Evolutionary conservation across 2,113 vertebrate genomes (phyloP).

Genomic region (Centropristis striata): DNA sequence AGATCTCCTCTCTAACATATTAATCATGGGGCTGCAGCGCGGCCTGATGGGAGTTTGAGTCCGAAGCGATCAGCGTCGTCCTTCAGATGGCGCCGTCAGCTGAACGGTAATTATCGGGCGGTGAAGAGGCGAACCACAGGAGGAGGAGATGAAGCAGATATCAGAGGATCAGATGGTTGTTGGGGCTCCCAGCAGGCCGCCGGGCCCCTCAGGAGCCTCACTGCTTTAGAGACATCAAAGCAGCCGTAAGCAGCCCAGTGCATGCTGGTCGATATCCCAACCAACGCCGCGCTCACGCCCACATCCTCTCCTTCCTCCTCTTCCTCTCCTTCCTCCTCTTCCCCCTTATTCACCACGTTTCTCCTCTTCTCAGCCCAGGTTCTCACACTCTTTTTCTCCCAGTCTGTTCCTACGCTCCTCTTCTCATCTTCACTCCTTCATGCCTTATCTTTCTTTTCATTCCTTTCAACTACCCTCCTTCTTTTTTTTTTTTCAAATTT

Average conservation of each 20-base stretch:
- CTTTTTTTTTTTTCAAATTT: neutral
- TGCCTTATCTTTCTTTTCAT: neutral
- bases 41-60: conserved; percentile 42
- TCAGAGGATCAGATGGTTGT: conserved; percentile 67
- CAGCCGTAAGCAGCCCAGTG: conserved; percentile 67
- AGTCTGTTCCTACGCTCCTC: neutral
- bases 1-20: conserved; percentile 27
- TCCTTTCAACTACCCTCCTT: neutral
- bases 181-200: conserved; percentile 54
- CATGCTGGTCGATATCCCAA: conserved; percentile 65
- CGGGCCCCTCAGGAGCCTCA: conserved; percentile 48
- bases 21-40: conserved; percentile 33
- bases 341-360: neutral
- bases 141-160: conserved; percentile 68
- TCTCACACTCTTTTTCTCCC: neutral
- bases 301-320: conserved; percentile 13
- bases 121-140: conserved; percentile 50
- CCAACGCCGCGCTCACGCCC: conserved; percentile 10
- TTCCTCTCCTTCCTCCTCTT: neutral
- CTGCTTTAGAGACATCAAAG: conserved; percentile 73
- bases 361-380: neutral
- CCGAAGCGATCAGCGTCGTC: conserved; percentile 48
- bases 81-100: conserved; percentile 58
- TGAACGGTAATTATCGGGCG: conserved; percentile 64
- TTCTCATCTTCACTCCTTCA: neutral